Percentiles rank a stretch among this genome's conserved stretches.
These are phyloP conservation scores for Chironomus tepperi DNA, from an alignment of 1,140 invertebrate species.

Conservation along the genomic window DNA sequence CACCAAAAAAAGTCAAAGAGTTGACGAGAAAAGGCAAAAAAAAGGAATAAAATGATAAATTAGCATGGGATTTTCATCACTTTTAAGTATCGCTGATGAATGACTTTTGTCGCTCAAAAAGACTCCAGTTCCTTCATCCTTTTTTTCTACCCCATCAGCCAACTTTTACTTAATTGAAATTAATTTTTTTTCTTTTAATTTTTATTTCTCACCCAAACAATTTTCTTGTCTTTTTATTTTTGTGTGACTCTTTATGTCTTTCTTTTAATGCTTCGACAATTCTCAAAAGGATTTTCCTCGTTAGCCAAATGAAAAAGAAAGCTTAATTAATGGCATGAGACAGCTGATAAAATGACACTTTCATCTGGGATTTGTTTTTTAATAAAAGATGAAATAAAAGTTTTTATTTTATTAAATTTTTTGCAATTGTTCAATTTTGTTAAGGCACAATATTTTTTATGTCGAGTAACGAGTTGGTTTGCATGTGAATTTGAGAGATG, in stretches of 20 bases:
- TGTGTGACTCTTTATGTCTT: background rate
- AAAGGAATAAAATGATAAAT: background rate
- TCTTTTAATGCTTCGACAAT: background rate
- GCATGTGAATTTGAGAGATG: background rate
- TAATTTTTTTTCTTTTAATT: background rate
- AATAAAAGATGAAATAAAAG: too few relatives aligned
- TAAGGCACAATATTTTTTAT: too few relatives aligned
- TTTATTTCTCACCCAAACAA: background rate
- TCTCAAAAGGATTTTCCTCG: conserved; percentile 3
- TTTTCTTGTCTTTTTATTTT: background rate
- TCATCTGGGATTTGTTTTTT: background rate
- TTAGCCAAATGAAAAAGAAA: background rate
- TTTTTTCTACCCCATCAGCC: background rate
- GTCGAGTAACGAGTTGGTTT: background rate
- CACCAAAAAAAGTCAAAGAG: background rate
- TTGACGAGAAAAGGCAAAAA: background rate
- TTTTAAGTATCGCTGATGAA: background rate
- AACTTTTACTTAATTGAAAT: conserved; percentile 22
- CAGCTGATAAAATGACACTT: conserved; percentile 2
- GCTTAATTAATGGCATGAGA: background rate
- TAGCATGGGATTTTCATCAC: conserved; percentile 9
- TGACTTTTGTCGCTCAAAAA: background rate
- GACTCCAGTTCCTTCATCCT: background rate
- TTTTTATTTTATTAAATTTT: too few relatives aligned
- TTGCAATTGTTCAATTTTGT: too few relatives aligned